Conservation (phyloP, 1,140 invertebrate genomes). For the Drosophila pandora region DNA sequence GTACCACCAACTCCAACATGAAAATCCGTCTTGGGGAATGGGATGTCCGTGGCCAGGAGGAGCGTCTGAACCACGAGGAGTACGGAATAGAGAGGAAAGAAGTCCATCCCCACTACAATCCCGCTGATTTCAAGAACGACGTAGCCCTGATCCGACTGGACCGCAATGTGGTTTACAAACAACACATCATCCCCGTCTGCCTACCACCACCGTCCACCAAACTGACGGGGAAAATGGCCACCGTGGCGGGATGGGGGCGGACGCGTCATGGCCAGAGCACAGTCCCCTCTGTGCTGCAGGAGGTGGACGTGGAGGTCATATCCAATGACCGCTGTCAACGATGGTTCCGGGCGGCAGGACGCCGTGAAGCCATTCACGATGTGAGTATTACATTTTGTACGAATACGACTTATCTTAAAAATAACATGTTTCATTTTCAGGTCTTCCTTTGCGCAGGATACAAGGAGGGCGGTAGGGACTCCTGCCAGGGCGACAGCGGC, state of each 20-base stretch:
- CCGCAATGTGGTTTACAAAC: slow-evolving; percentile 91
- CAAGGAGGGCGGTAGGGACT: slow-evolving; percentile 88
- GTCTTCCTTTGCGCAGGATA: slow-evolving; percentile 95
- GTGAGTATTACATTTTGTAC: no score
- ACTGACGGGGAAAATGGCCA: slow-evolving; percentile 92
- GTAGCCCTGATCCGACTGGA: slow-evolving; percentile 93
- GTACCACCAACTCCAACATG: slow-evolving; percentile 92
- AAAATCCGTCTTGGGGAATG: slow-evolving; percentile 95
- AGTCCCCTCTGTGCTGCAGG: slow-evolving; percentile 90
- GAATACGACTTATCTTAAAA: no score
- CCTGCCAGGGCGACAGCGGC: slow-evolving; percentile 88
- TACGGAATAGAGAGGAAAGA: slow-evolving; percentile 94
- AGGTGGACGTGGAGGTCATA: slow-evolving; percentile 94
- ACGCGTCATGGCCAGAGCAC: slow-evolving; percentile 93
- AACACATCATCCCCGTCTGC: slow-evolving; percentile 94
- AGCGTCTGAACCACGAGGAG: slow-evolving; percentile 93
- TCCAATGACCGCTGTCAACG: slow-evolving; percentile 95
- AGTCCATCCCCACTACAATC: slow-evolving; percentile 94
- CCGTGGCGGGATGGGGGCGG: slow-evolving; percentile 95
- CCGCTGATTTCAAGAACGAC: slow-evolving; percentile 95
- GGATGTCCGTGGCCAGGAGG: slow-evolving; percentile 93
- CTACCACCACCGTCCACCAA: slow-evolving; percentile 90
- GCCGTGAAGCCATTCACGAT: slow-evolving; percentile 95
- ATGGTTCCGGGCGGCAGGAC: slow-evolving; percentile 95
- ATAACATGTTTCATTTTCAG: slow-evolving; percentile 4